Conservation (phyloP, 1,140 invertebrate species). For the Dendrolimus kikuchii region DNA sequence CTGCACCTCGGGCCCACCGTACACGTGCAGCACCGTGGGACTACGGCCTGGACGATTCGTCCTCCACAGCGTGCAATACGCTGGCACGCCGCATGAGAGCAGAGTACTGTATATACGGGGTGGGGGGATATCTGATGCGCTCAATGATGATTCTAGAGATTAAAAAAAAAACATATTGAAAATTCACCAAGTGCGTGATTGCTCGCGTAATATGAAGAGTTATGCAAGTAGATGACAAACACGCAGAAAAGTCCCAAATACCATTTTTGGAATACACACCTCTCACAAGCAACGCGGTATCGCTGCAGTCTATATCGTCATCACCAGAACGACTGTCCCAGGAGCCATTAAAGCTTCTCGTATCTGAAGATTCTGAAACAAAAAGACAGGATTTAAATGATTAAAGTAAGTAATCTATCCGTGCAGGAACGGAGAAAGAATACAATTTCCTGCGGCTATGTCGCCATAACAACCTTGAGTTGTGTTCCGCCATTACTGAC, state of each 20-base stretch:
- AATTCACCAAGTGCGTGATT: background rate
- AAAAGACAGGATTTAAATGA: background rate
- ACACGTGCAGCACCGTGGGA: conserved; percentile 96
- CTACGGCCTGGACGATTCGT: conserved; percentile 87
- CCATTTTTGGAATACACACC: conserved; percentile 19
- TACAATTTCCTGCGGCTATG: too few species aligned
- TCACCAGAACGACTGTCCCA: conserved; percentile 43
- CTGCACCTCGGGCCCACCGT: conserved; percentile 98
- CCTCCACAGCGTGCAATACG: conserved; percentile 95
- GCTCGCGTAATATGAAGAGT: background rate
- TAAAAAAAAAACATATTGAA: conserved; percentile 3
- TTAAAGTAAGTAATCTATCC: too few species aligned
- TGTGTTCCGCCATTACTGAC: too few species aligned
- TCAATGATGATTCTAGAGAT: conserved; percentile 29
- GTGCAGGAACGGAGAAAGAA: too few species aligned
- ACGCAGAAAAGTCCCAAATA: too few species aligned
- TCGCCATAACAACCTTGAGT: too few species aligned
- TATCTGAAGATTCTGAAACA: conserved; percentile 30
- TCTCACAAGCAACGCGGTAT: conserved; percentile 34
- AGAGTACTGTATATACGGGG: conserved; percentile 43
- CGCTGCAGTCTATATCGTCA: conserved; percentile 34
- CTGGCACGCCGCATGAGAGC: conserved; percentile 68
- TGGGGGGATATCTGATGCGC: conserved; percentile 24
- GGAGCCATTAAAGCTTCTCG: conserved; percentile 40
- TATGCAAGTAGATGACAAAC: too few species aligned